These are phyloP conservation scores for Orchesellides sinensis DNA, from an alignment of 2,888 invertebrate species.

Conservation along the genomic window DNA sequence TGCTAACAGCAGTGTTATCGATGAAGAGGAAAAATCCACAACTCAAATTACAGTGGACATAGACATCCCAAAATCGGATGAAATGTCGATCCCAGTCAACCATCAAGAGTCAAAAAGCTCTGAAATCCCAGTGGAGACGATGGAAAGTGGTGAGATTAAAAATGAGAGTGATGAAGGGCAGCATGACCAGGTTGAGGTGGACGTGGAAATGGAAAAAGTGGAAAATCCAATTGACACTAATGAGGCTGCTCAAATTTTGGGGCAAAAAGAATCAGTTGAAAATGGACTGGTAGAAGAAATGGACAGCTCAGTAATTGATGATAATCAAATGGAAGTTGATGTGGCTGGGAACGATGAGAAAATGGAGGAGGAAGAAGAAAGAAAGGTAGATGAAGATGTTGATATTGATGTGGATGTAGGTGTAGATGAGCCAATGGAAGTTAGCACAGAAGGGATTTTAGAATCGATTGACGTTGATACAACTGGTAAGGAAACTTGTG, in stretches of 20 bases:
- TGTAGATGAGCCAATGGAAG: constrained; percentile 68
- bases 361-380: not conserved
- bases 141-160: constrained; percentile 36
- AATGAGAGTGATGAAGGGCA: constrained; percentile 10
- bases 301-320: not conserved
- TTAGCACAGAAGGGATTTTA: constrained; percentile 15
- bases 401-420: constrained; percentile 59
- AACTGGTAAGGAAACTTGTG: not conserved
- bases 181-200: constrained; percentile 4
- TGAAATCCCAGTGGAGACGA: constrained; percentile 37
- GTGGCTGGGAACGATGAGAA: constrained; percentile 18
- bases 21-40: constrained; percentile 46
- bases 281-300: not conserved
- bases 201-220: constrained; percentile 36
- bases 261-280: constrained; percentile 41
- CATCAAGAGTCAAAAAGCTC: constrained; percentile 53
- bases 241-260: constrained; percentile 7
- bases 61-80: constrained; percentile 50
- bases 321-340: constrained; percentile 58
- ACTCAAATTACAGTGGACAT: constrained; percentile 45
- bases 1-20: not conserved
- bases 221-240: constrained; percentile 5
- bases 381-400: constrained; percentile 28
- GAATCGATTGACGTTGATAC: constrained; percentile 15
- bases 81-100: constrained; percentile 42